Base-by-base conservation (phyloP, 2,113 vertebrate species). In the Nycticorax nycticorax region DNA sequence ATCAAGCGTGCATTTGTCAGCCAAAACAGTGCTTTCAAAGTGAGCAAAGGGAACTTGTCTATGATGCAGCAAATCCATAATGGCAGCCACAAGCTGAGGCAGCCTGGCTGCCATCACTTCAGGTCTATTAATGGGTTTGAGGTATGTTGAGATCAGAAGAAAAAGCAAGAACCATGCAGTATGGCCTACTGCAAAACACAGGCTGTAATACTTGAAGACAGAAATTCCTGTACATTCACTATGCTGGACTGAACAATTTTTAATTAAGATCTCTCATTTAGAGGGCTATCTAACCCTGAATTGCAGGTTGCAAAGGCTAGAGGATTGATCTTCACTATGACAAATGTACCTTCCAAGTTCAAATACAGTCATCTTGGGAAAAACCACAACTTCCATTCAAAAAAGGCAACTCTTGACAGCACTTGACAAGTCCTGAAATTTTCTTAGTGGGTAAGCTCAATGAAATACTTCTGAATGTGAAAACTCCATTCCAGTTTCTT, bases 401-500 rank as follows among this genome's bases (percentile, higher is more conserved):
- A 91, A 67, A 64, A 52, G 22, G 2, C 30, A 93, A 48, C 8
- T 74, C 47, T 41, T 64, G 64, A 83, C 56, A 74, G 8, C 56
- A 59, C 39, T 84, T 81, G 32, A 85, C 8, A n/a, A 62, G n/a
- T 80, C 28, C 67, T 73, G 77, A 90, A 79, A 59, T 85, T 66
- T 82, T 72, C 50, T 84, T 64, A 55, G 19, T 23, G 11, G 26
- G 15, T 37, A 79, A 91, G 85, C 5, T 89, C 73, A 81, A 4
- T 57, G 7, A 95, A 93, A 85, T 20, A 80, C 21, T 80, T 95
- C 39, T 37, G 35, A 76, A 81, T 13, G 33, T 45, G 68, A 81
- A 22, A 90, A 95, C 30, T 60, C 50, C 32, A 33, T 50, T 64
- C 28, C 22, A 62, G 45, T 30, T 47, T 73, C 55, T 84, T 47